Evolutionary conservation across 2,888 invertebrate species (phyloP), one percentile per base, ranked within the genome.

Genomic region (Cyaniris semiargus): DNA sequence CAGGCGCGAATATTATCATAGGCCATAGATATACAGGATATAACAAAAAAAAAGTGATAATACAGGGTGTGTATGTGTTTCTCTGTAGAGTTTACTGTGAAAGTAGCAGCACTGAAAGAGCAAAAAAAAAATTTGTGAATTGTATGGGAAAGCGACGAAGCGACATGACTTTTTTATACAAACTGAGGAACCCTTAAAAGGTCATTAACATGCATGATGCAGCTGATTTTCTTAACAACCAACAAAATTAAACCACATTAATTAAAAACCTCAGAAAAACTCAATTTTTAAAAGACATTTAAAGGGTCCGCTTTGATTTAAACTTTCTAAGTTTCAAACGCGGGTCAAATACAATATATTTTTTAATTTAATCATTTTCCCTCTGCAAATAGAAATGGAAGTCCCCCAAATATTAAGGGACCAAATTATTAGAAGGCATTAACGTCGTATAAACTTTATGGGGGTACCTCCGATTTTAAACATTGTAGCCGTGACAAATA

Each of bases 401-500:
- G 15, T 66, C 27, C 27, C 66, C 66, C 23, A 15, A 66, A 27
- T 66, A 66, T 66, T 27, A 66, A 27, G 53, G 48, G 34, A 71
- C 70, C 27, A n/a, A 44, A 74, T 74, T 72, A 72, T 44, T 71
- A 10, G 44, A 23, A 44, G 23, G 15, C 27, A 74, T 53, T 53
- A 53, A 3, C 48, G 44, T 44, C 72, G 27, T 23, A 23, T 27
- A 48, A 53, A 74, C 27, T 74, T 74, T 74, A 74, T 31, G 44
- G 21, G n/a, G 21, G 21, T 71, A 23, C 27, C 48, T 27, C 15
- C 48, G 74, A 74, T 74, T 74, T 53, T 53, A 74, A 74, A 74
- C 74, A 53, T 74, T 23, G 44, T 44, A 72, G 66, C 27, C 66
- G 66, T 53, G 74, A 53, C 74, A 48, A 74, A 74, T 74, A 74